phyloP scores from a whole-genome alignment of 2,888 invertebrate genomes.

The Cepaea hortensis region DNA sequence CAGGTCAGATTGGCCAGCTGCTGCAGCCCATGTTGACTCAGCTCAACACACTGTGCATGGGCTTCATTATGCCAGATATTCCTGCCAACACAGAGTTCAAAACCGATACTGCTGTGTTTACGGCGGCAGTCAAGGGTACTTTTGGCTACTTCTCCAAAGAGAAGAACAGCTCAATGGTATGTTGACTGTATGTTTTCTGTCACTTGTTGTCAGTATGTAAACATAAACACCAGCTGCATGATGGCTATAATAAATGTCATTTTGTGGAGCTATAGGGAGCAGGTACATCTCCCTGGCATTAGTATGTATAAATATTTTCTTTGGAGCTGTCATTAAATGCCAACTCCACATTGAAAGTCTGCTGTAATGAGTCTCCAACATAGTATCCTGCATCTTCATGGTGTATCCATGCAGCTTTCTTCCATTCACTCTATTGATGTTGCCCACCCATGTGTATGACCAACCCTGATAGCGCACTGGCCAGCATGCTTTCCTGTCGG shows the following conservation, averaged over 20 bases:
- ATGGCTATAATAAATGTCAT: background rate
- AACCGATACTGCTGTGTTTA: constrained; percentile 87
- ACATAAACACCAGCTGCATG: background rate
- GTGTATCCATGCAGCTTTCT: too few species aligned
- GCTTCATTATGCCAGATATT: constrained; percentile 88
- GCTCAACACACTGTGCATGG: constrained; percentile 86
- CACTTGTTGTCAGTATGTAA: background rate
- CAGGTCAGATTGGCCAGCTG: constrained; percentile 82
- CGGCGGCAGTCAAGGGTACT: constrained; percentile 80
- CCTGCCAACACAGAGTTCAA: constrained; percentile 84
- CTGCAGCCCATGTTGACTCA: constrained; percentile 87
- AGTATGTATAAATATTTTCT: too few species aligned
- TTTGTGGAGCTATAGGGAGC: background rate
- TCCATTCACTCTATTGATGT: too few species aligned
- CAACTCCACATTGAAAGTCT: background rate
- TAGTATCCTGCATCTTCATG: too few species aligned
- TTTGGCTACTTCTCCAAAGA: constrained; percentile 71
- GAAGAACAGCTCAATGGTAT: constrained; percentile 11
- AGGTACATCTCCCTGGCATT: background rate
- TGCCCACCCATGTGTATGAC: too few species aligned
- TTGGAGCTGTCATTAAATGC: background rate
- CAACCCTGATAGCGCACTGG: too few species aligned
- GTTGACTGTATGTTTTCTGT: background rate
- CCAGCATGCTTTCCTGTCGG: too few species aligned
- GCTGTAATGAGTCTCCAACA: too few species aligned